Base-by-base conservation (phyloP, 2,113 vertebrate species). In the Cynoglossus semilaevis region DNA sequence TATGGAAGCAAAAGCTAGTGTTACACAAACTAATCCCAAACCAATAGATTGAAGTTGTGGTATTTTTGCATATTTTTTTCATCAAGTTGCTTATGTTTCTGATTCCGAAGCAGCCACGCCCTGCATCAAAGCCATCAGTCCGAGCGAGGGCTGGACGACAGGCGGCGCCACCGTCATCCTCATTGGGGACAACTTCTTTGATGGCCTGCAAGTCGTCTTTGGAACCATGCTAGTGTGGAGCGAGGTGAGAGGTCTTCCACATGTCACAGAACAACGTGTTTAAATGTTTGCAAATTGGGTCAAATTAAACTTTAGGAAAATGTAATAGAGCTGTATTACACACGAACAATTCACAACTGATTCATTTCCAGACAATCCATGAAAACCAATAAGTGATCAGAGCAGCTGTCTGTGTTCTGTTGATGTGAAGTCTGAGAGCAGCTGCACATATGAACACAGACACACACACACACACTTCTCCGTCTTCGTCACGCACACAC, bases 121-220 rank as follows among this genome's bases (percentile, higher is more conserved):
- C 54, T 96, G 94, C 92, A 96, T 97, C 88, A 96, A 97, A 77
- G 95, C 95, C 84, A 95, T 97, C 88, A 97, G 95, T 73, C 95
- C 95, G 1, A 95, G 95, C 44, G 95, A 97, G 71, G 95, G 95
- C 63, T 97, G 95, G 95, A 96, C 95, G 47, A 96, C 94, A 0
- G 95, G 95, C 0, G 95, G 95, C 0, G 95, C 95, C 90, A 96
- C 95, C 0, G 94, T 98, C 88, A 96, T 98, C 80, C 93, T 98
- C 83, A 98, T 98, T 56, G 95, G 95, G 0, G 95, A 98, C 91
- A 97, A 96, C 88, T 98, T 98, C 90, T 98, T 98, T 1, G 94
- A 97, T 1, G 95, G 95, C 8, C 90, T 98, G 46, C 95, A 97
- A 89, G 95, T 98, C 2, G 94, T 97, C 45, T 96, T 98, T 12